Conservation (phyloP, 2,113 vertebrate genomes). For the Melanerpes formicivorus region DNA sequence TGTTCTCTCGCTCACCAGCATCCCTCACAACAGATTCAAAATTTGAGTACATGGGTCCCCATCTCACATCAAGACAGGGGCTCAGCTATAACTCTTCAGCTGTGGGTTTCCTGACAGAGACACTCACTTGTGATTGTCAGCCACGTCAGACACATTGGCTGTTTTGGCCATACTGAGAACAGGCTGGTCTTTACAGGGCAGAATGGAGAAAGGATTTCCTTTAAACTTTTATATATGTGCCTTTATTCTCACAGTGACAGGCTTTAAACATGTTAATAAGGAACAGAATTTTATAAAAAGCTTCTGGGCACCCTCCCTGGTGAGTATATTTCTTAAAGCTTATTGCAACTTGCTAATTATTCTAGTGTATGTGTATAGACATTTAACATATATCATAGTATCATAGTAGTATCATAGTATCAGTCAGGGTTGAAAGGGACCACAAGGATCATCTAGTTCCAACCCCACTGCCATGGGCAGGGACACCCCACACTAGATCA, state of each 20-base stretch:
- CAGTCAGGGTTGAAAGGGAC: too few relatives aligned
- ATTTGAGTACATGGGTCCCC: background rate
- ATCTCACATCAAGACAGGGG: background rate
- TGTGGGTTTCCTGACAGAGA: background rate
- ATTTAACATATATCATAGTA: background rate
- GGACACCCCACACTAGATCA: too few relatives aligned
- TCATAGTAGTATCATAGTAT: too few relatives aligned
- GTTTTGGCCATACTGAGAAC: background rate
- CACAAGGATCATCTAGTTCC: too few relatives aligned
- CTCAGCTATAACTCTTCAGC: background rate
- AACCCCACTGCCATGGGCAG: too few relatives aligned
- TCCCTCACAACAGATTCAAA: rapidly evolving
- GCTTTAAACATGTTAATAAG: background rate
- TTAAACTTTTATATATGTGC: background rate
- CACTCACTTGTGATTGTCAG: background rate
- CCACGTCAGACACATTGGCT: background rate
- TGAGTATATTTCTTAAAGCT: background rate
- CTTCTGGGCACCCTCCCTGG: background rate
- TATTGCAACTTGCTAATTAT: background rate
- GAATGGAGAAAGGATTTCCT: background rate
- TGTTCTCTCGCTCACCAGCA: background rate
- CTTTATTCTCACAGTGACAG: background rate
- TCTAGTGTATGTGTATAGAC: background rate
- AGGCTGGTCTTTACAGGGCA: background rate
- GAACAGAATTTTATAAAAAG: background rate